Conservation (phyloP, 2,113 vertebrate genomes). For the Eolophus roseicapilla region DNA sequence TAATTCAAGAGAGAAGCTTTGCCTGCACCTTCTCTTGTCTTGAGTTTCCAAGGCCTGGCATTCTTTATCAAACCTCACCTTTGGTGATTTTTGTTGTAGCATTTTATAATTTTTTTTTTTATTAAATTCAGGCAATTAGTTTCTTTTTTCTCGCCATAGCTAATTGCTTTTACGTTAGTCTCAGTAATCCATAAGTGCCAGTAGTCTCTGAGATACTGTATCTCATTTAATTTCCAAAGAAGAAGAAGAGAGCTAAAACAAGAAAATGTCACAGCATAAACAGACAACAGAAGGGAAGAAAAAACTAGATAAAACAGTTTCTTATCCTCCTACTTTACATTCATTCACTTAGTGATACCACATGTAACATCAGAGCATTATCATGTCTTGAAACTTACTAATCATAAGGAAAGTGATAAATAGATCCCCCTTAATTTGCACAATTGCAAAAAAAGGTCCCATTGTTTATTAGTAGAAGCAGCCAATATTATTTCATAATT, state of each 20-base stretch:
- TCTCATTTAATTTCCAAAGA: constrained; percentile 65
- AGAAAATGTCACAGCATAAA: constrained; percentile 70
- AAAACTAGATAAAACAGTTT: constrained; percentile 64
- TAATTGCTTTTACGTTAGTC: constrained; percentile 44
- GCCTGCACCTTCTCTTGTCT: neutral
- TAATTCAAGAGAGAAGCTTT: neutral
- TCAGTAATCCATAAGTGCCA: constrained; percentile 55
- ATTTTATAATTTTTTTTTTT: neutral
- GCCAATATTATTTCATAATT: neutral
- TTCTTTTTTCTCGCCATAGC: neutral
- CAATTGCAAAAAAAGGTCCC: neutral
- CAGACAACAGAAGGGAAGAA: constrained; percentile 63
- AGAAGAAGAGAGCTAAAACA: constrained; percentile 68
- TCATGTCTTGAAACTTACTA: constrained; percentile 19
- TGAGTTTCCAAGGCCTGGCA: neutral
- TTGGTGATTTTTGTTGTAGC: neutral
- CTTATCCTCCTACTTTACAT: constrained; percentile 59
- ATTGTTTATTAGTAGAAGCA: neutral
- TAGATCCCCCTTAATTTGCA: neutral
- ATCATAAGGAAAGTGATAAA: neutral
- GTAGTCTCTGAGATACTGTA: constrained; percentile 53
- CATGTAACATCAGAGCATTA: constrained; percentile 30
- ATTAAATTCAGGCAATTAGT: neutral
- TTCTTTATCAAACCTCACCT: neutral
- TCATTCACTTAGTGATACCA: constrained; percentile 50